Evolutionary conservation across 1,140 invertebrate genomes (phyloP).

Genomic region (Drosophila nigromelanica): DNA sequence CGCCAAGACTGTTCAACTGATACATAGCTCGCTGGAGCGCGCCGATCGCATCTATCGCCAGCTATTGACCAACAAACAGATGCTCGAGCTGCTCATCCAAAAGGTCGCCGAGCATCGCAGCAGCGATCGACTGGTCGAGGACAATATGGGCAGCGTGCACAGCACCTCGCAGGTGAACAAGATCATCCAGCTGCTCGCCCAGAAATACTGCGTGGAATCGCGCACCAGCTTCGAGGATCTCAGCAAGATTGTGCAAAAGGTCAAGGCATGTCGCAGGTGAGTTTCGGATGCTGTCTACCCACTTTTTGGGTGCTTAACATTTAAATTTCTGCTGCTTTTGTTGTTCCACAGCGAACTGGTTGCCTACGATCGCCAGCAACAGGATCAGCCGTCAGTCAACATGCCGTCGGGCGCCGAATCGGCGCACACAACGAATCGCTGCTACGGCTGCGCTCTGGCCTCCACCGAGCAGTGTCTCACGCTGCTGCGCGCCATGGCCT

Average conservation of each 20-base stretch:
- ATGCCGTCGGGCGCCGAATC: constrained; percentile 35
- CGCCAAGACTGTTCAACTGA: constrained; percentile 95
- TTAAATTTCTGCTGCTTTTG: constrained; percentile 42
- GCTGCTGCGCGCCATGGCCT: constrained; percentile 94
- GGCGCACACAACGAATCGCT: constrained; percentile 85
- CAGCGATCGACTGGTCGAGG: constrained; percentile 82
- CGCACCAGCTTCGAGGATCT: constrained; percentile 97
- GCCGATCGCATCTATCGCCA: constrained; percentile 97
- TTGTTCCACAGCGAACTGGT: constrained; percentile 90
- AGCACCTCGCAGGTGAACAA: constrained; percentile 89
- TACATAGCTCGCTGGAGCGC: constrained; percentile 95
- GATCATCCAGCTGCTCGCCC: constrained; percentile 93
- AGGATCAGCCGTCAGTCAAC: constrained; percentile 82
- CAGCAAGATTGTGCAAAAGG: constrained; percentile 97
- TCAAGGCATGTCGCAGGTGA: constrained; percentile 91
- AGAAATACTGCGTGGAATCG: constrained; percentile 97
- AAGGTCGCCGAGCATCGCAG: constrained; percentile 83
- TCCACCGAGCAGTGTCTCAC: constrained; percentile 97
- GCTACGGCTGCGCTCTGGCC: constrained; percentile 93
- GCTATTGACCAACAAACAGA: constrained; percentile 94
- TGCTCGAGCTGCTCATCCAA: constrained; percentile 88
- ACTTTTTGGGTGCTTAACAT: not conserved
- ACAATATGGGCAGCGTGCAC: constrained; percentile 84
- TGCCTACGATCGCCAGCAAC: constrained; percentile 94
- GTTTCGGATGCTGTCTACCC: not conserved